Evolutionary conservation across 2,888 invertebrate genomes (phyloP).

Genomic region (Campoplex nolae): DNA sequence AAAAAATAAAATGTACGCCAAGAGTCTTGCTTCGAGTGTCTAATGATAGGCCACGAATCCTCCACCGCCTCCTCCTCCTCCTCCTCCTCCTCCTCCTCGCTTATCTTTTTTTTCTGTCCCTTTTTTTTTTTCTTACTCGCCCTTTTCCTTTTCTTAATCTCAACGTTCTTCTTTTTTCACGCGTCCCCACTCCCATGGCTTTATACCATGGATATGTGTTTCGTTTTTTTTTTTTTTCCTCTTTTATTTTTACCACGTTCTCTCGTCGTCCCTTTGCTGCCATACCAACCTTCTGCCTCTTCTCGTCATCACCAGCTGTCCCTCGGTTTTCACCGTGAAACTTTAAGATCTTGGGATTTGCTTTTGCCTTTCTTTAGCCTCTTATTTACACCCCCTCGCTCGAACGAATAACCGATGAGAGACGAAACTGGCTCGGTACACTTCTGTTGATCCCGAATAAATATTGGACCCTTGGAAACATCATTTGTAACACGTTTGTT

Average conservation of each 20-base stretch:
- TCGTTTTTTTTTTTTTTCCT: not conserved
- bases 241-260: slow-evolving; percentile 19
- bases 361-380: not conserved
- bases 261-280: slow-evolving; percentile 24
- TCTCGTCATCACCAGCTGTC: slow-evolving; percentile 56
- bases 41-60: slow-evolving; percentile 64
- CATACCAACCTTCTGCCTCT: slow-evolving; percentile 21
- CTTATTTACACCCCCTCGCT: not conserved
- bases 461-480: not conserved
- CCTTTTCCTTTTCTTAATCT: slow-evolving; percentile 42
- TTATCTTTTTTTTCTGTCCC: not conserved
- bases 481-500: not conserved
- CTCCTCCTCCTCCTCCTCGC: slow-evolving; percentile 20
- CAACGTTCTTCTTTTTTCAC: slow-evolving; percentile 42
- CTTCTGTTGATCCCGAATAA: not conserved
- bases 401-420: slow-evolving; percentile 1
- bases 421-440: not conserved
- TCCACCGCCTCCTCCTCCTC: slow-evolving; percentile 7
- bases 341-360: slow-evolving; percentile 27
- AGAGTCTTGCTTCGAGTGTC: slow-evolving; percentile 40
- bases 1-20: not conserved
- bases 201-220: not conserved
- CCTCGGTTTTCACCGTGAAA: slow-evolving; percentile 35
- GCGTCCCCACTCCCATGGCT: slow-evolving; percentile 21
- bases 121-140: slow-evolving; percentile 18